Evolutionary conservation across 2,113 vertebrate genomes (phyloP).

Genomic region (Dendrocopos noguchii): DNA sequence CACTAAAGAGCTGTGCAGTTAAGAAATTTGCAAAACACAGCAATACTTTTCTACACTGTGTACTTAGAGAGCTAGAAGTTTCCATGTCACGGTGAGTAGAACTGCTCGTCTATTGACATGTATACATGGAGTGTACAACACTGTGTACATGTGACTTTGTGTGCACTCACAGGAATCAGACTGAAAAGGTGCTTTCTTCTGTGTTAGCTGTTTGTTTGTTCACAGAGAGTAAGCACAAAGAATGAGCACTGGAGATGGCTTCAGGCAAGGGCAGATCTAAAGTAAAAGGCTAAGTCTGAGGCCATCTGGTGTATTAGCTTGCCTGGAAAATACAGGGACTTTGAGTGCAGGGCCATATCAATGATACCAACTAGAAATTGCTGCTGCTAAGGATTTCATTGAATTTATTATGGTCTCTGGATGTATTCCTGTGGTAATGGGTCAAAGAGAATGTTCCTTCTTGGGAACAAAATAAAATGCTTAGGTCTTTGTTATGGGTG

Average conservation of each 20-base stretch:
- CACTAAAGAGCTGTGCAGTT: not conserved
- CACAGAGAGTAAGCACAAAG: not conserved
- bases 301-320: not conserved
- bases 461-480: not conserved
- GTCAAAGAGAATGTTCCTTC: not conserved
- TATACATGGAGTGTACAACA: accelerated
- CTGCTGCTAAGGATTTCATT: not conserved
- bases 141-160: not conserved
- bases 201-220: not conserved
- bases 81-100: not conserved
- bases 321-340: not conserved
- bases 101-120: accelerated
- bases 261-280: not conserved
- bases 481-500: not conserved
- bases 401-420: not conserved
- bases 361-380: not conserved
- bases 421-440: not conserved
- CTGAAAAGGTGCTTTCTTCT: not conserved
- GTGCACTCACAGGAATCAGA: not conserved
- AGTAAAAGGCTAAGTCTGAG: not conserved
- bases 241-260: not conserved
- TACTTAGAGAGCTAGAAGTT: not conserved
- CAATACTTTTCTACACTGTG: not conserved
- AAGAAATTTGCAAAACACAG: not conserved
- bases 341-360: not conserved